These are phyloP conservation scores for Chloroceryle inda DNA, from an alignment of 2,797 vertebrate genomes.

Conservation along the genomic window DNA sequence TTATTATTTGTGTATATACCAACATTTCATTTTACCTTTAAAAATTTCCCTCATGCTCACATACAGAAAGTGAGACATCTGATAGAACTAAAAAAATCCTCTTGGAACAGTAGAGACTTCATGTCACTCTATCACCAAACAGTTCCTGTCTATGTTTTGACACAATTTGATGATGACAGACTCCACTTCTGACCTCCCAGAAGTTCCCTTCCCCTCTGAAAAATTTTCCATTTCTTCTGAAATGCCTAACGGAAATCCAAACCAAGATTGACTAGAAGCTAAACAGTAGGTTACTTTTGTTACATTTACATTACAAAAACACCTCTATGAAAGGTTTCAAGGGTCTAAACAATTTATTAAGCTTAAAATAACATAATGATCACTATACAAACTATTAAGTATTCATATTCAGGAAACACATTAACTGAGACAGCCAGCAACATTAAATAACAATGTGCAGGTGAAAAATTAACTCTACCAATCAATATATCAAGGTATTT, in stretches of 20 bases:
- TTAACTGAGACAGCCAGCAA: slow-evolving; percentile 50
- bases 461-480: slow-evolving; percentile 62
- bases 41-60: background rate
- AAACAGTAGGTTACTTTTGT: background rate
- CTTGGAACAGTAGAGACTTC: background rate
- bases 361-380: slow-evolving; percentile 50
- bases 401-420: slow-evolving; percentile 49
- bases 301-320: background rate
- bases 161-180: background rate
- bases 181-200: background rate
- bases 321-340: slow-evolving; percentile 8
- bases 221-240: background rate
- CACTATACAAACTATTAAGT: slow-evolving; percentile 36
- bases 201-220: background rate
- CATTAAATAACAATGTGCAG: slow-evolving; percentile 63
- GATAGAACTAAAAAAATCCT: background rate
- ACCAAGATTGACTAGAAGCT: background rate
- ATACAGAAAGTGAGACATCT: background rate
- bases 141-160: background rate
- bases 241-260: background rate
- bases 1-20: background rate
- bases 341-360: slow-evolving; percentile 29
- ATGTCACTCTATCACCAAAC: background rate
- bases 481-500: slow-evolving; percentile 64
- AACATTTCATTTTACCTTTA: background rate